Base-by-base conservation (phyloP, 2,797 vertebrate genomes). In the Melopsittacus undulatus region DNA sequence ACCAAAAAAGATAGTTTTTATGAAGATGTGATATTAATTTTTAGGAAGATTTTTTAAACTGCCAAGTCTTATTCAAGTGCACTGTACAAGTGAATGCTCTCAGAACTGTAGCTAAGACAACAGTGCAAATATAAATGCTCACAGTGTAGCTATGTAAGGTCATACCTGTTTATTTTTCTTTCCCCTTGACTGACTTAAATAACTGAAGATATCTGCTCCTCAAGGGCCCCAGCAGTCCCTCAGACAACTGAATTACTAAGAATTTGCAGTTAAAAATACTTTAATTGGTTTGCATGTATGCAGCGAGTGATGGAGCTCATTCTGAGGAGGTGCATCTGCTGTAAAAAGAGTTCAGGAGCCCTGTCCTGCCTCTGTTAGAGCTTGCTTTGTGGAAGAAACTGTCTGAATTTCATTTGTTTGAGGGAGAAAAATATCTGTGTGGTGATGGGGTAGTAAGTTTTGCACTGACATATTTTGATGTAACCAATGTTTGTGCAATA, bases 1-100 rank as follows among this genome's bases (percentile, higher is more conserved):
- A 77, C 6, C 4, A 80, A 77, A 57, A 32, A 29, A 21, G 22
- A 9, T 34, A 26, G 2, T 73, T 72, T 77, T 56, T 80, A 66
- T 93, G 38, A 78, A 83, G 30, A 10, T 36, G 5, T 75, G 14
- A 26, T 90, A 88, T n/a, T 67, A 34, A 67, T 74, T 91, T 85
- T 88, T 61, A 75, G 49, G 22, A 57, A 10, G 23, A 20, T 12
- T 22, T 73, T 85, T 83, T 75, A 29, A 75, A 42, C 51, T 84
- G 11, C 11, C 43, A 79, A 52, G 7, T 52, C 26, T 32, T 76
- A 83, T 49, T 79, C 36, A 52, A 30, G 11, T 52, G 2, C 52
- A 10, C 13, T 27, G 6, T 46, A 12, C 29, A 66, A 86, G 18
- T 19, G 38, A 83, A 77, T 46, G 18, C 22, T 52, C 9, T 68